phyloP scores from a whole-genome alignment of 2,113 vertebrate genomes.

The Antigone vipio region DNA sequence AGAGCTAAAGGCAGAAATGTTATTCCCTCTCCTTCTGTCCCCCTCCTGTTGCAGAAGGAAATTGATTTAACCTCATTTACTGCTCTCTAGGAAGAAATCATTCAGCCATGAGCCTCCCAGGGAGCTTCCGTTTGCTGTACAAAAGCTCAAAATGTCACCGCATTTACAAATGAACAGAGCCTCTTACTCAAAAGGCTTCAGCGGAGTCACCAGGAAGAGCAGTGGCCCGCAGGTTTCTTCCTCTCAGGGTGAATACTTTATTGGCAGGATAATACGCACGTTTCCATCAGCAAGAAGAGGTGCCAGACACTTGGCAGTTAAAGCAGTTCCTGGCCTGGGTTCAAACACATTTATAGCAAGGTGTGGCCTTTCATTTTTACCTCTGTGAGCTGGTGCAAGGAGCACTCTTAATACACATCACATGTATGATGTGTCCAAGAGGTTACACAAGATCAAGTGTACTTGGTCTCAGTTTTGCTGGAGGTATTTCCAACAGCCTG shows the following conservation, averaged over 20 bases:
- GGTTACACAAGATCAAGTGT: background rate
- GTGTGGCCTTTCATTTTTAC: background rate
- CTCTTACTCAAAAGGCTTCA: constrained; percentile 51
- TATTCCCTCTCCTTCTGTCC: background rate
- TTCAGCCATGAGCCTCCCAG: constrained; percentile 62
- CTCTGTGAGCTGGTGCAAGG: background rate
- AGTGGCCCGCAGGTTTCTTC: background rate
- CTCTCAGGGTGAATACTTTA: background rate
- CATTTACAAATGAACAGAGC: constrained; percentile 71
- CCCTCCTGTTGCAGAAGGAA: background rate
- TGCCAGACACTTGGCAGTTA: background rate
- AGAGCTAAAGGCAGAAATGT: background rate
- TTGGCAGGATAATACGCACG: constrained; percentile 4
- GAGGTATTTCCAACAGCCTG: background rate
- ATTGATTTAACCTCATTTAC: constrained; percentile 71
- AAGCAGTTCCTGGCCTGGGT: background rate
- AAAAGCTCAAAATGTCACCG: constrained; percentile 75
- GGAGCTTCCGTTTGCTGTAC: constrained; percentile 49
- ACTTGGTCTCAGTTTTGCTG: background rate
- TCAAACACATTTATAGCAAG: background rate
- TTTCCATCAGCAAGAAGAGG: background rate
- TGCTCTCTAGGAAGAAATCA: constrained; percentile 69
- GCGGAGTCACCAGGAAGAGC: background rate
- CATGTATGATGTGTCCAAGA: background rate
- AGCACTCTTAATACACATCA: background rate